These are phyloP conservation scores for Coremacera marginata DNA, from an alignment of 2,888 invertebrate species.

Conservation along the genomic window DNA sequence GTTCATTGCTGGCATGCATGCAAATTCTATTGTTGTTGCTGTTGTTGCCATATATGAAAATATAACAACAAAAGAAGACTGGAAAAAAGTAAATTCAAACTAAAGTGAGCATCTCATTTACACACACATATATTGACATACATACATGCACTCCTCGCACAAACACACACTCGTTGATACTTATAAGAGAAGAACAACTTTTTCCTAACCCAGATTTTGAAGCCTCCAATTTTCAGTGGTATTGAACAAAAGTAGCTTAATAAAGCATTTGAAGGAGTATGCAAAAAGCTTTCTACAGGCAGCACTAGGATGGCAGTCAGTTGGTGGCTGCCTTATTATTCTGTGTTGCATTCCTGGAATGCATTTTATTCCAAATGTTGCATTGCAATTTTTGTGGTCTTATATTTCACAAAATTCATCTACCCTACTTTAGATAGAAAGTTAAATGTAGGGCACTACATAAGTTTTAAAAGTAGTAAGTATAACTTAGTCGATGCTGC, in stretches of 20 bases:
- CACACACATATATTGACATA: not conserved
- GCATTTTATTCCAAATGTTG: not conserved
- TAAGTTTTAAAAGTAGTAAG: too few species aligned
- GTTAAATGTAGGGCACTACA: too few species aligned
- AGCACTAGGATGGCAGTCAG: not conserved
- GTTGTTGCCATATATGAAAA: not conserved
- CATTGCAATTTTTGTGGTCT: not conserved
- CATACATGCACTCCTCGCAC: too few species aligned
- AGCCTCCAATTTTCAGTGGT: conserved; percentile 10
- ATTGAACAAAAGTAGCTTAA: not conserved
- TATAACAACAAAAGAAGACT: not conserved
- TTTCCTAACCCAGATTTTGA: conserved; percentile 6
- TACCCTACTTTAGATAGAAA: too few species aligned
- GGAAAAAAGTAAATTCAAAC: not conserved
- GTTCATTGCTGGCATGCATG: conserved; percentile 5
- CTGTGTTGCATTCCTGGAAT: not conserved
- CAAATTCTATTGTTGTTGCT: not conserved
- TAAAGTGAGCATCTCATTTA: not conserved
- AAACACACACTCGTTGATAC: not conserved
- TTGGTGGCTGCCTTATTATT: not conserved
- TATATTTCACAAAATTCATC: too few species aligned
- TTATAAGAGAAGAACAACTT: not conserved
- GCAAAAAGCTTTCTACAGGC: not conserved
- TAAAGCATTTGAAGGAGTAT: not conserved
- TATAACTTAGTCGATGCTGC: too few species aligned